These are phyloP conservation scores for Ypsolopha sequella DNA, from an alignment of 2,888 invertebrate species.

Conservation along the genomic window DNA sequence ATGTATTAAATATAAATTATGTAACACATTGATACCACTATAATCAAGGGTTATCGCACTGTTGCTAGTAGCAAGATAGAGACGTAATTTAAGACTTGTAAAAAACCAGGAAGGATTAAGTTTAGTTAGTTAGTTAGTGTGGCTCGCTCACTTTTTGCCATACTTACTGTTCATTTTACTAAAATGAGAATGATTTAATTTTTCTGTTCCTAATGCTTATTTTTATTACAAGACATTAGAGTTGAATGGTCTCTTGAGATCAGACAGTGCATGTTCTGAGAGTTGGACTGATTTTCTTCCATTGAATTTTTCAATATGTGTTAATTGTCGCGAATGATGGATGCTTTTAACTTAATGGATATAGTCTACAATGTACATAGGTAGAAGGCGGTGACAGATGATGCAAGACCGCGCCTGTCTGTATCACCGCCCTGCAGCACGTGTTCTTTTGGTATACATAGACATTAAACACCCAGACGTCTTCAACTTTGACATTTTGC, in stretches of 20 bases:
- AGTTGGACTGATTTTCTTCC: too few relatives aligned
- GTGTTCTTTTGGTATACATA: constrained; percentile 6
- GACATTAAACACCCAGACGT: constrained; percentile 10
- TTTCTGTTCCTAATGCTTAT: too few relatives aligned
- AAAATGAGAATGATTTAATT: too few relatives aligned
- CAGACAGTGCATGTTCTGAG: too few relatives aligned
- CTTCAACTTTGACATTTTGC: constrained; percentile 12
- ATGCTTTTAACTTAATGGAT: too few relatives aligned
- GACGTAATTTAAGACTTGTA: not conserved
- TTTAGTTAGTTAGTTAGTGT: not conserved
- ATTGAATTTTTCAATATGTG: too few relatives aligned
- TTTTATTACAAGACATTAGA: too few relatives aligned
- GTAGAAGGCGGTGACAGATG: constrained; percentile 7
- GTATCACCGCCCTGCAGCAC: constrained; percentile 9
- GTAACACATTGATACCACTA: too few relatives aligned
- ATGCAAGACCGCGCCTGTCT: constrained; percentile 11
- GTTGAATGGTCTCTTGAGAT: too few relatives aligned
- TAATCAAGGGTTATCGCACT: not conserved
- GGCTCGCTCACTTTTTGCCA: not conserved
- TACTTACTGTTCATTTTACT: too few relatives aligned
- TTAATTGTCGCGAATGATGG: too few relatives aligned
- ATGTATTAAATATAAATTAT: too few relatives aligned
- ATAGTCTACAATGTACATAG: not conserved
- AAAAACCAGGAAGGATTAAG: not conserved
- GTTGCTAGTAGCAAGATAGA: not conserved